Base-by-base conservation (phyloP, 1,140 invertebrate species). In the Drosophila bifasciata region DNA sequence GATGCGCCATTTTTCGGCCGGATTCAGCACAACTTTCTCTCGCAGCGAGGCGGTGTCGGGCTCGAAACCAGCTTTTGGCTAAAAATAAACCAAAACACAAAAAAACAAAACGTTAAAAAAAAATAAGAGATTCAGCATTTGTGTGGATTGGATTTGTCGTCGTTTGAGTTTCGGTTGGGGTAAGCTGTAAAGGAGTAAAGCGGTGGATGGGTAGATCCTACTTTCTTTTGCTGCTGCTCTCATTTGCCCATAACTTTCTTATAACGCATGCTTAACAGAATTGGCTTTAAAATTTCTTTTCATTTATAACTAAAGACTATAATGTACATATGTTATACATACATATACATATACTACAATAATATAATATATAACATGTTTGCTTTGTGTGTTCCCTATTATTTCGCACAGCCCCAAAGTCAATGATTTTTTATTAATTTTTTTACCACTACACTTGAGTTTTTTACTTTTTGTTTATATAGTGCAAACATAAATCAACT, bases 1-100 rank as follows among this genome's bases (percentile, higher is more conserved):
- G 83, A 98, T 98, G 68, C 96, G 93, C 95, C 96, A 96, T 93
- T 97, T 96, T 90, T 97, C 96, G 74, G 93, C 94, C 43, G 94
- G 93, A 36, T 95, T 94, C 60, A 96, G 90, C 90, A 95, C 95
- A 78, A 96, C 95, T 93, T 96, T 96, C 76, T 95, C 94, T 86
- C 91, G 78, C 62, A 92, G 77, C 63, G 91, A 92, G 45, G 86
- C 91, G 68, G 89, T 92, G 66, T 92, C 91, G 61, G 89, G 79
- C 69, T 91, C 91, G 58, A 89, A 66, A 86, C 86, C 83, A 85
- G 83, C 83, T 90, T 91, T 91, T 83, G 90, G 90, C 90, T 91
- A 85, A 62, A 91, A 90, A 74, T 77, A 78, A 58, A 71, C 66
- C 46, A 58, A 69, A 48, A 64, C 45, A 40, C 56, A 48, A 41